Evolutionary conservation across 2,797 vertebrate species (phyloP).

Genomic region (Gastrophryne carolinensis): DNA sequence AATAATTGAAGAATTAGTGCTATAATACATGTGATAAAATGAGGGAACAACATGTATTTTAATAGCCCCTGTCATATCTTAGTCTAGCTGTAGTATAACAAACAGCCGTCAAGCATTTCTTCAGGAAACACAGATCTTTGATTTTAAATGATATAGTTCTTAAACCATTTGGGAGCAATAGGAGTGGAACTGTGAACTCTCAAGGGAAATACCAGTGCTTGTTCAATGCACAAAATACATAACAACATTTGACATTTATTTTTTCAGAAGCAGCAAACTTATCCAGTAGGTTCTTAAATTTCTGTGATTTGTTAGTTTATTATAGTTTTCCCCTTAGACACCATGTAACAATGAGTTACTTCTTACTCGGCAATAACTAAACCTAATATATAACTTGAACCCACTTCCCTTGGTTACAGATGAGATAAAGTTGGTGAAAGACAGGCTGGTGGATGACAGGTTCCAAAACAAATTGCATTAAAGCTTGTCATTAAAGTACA

Average conservation of each 20-base stretch:
- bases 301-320: slow-evolving; percentile 9
- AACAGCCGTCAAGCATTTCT: not conserved
- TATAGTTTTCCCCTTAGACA: not conserved
- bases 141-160: not conserved
- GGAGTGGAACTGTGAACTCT: slow-evolving; percentile 20
- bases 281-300: slow-evolving; percentile 1
- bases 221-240: slow-evolving; percentile 35
- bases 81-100: not conserved
- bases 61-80: not conserved
- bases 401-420: not conserved
- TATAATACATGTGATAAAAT: not conserved
- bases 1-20: too few relatives aligned
- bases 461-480: too few relatives aligned
- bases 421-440: too few relatives aligned
- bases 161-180: slow-evolving; percentile 27
- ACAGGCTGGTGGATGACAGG: too few relatives aligned
- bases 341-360: slow-evolving; percentile 9
- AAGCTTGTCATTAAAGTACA: too few relatives aligned
- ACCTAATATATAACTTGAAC: too few relatives aligned
- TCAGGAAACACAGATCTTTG: not conserved
- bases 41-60: not conserved
- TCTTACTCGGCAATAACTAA: not conserved
- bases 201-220: slow-evolving; percentile 30
- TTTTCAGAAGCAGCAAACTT: not conserved
- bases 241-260: slow-evolving; percentile 29